Evolutionary conservation across 2,888 invertebrate genomes (phyloP).

Genomic region (Rhamnusium bicolor): DNA sequence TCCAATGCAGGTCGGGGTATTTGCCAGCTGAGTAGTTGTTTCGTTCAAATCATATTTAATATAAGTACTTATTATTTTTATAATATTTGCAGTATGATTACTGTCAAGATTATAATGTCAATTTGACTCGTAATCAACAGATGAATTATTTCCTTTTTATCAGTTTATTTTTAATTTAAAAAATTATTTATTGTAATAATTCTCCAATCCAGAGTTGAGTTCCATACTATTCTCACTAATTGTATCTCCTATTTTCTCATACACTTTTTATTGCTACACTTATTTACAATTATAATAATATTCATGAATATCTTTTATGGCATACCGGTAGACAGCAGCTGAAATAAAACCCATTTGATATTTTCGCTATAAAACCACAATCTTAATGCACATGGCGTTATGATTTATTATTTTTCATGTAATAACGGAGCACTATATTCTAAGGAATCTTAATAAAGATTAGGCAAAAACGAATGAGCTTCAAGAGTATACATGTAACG

Average conservation of each 20-base stretch:
- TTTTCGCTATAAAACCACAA: constrained; percentile 21
- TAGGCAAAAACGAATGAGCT: constrained; percentile 19
- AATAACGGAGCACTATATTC: constrained; percentile 16
- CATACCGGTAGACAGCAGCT: background rate
- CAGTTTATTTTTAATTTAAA: no score
- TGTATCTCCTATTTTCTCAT: background rate
- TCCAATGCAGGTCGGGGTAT: no score
- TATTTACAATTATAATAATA: background rate
- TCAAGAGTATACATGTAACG: background rate
- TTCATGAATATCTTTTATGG: background rate
- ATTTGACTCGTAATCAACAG: no score
- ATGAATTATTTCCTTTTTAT: no score
- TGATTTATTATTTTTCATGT: constrained; percentile 30
- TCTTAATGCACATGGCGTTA: constrained; percentile 18
- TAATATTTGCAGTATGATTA: no score
- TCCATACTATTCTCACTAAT: no score
- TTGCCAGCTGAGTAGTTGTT: no score
- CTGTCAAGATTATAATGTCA: no score
- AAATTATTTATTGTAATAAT: no score
- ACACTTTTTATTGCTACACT: background rate
- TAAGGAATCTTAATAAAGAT: constrained; percentile 22
- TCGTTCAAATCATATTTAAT: no score
- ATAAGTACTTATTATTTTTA: no score
- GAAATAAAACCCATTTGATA: constrained; percentile 17
- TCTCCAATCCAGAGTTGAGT: no score